A percentile compares a stretch with the other conserved stretches of the same genome.
Evolutionary conservation across 2,797 vertebrate species (phyloP).

Genomic region (Alosa sapidissima): DNA sequence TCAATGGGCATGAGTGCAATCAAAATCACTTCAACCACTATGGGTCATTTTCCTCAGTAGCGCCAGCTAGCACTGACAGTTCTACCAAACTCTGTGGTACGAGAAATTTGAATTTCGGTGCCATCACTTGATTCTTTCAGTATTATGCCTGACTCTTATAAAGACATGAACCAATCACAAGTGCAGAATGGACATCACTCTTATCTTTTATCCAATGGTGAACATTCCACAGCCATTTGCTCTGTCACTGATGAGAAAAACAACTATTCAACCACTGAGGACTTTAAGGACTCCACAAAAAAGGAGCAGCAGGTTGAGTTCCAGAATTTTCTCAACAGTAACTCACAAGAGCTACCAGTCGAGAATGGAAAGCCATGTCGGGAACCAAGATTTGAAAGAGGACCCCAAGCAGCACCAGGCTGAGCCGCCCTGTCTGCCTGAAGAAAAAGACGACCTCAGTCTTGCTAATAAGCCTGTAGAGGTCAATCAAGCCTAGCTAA

Average conservation of each 20-base stretch:
- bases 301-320: neutral
- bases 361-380: slow-evolving; percentile 13
- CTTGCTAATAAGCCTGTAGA: neutral
- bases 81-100: neutral
- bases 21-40: neutral
- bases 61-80: neutral
- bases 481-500: neutral
- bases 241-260: neutral
- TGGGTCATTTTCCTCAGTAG: neutral
- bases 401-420: slow-evolving; percentile 71
- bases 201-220: neutral
- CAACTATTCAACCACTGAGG: neutral
- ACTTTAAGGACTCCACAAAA: neutral
- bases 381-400: slow-evolving; percentile 59
- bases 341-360: neutral
- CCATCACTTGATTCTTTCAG: neutral
- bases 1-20: neutral
- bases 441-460: slow-evolving; percentile 72
- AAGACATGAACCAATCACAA: neutral
- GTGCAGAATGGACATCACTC: neutral
- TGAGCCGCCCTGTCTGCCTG: slow-evolving; percentile 75
- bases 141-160: neutral
- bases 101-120: neutral
- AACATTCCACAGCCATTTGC: neutral
- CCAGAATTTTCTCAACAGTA: slow-evolving; percentile 2